Percentiles rank a stretch among this genome's conserved stretches.
phyloP scores from a whole-genome alignment of 2,888 invertebrate genomes.

The Drosophila mulleri region DNA sequence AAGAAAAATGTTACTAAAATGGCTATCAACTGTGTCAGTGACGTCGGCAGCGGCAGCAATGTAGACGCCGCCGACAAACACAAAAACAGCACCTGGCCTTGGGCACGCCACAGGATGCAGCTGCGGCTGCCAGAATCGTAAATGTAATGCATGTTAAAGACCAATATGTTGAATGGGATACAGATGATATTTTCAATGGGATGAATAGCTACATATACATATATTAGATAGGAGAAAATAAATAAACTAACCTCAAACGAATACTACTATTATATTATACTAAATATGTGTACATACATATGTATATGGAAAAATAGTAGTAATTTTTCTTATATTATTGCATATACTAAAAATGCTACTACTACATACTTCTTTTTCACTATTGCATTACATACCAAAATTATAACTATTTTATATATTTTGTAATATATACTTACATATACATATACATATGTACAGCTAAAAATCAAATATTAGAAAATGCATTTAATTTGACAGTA shows the following conservation, averaged over 20 bases:
- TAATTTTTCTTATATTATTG: too few species aligned
- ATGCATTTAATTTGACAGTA: background rate
- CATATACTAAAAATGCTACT: too few species aligned
- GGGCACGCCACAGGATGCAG: conserved; percentile 37
- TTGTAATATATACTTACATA: too few species aligned
- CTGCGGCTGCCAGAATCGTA: conserved; percentile 28
- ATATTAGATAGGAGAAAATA: background rate
- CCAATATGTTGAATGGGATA: conserved; percentile 7
- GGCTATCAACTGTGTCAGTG: conserved; percentile 38
- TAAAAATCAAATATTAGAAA: too few species aligned
- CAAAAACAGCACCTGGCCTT: conserved; percentile 48
- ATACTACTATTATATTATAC: background rate
- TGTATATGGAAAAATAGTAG: too few species aligned
- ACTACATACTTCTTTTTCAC: too few species aligned
- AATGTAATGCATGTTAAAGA: conserved; percentile 10
- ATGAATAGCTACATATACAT: background rate
- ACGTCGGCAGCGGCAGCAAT: conserved; percentile 16
- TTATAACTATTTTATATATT: too few species aligned
- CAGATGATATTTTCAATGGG: conserved; percentile 1
- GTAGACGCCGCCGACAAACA: conserved; percentile 15
- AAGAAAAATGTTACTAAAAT: conserved; percentile 53
- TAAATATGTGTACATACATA: background rate
- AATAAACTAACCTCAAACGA: background rate
- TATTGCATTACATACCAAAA: too few species aligned
- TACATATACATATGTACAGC: background rate